These are phyloP conservation scores for Campoplex capitator DNA, from an alignment of 2,888 invertebrate genomes.

Conservation along the genomic window DNA sequence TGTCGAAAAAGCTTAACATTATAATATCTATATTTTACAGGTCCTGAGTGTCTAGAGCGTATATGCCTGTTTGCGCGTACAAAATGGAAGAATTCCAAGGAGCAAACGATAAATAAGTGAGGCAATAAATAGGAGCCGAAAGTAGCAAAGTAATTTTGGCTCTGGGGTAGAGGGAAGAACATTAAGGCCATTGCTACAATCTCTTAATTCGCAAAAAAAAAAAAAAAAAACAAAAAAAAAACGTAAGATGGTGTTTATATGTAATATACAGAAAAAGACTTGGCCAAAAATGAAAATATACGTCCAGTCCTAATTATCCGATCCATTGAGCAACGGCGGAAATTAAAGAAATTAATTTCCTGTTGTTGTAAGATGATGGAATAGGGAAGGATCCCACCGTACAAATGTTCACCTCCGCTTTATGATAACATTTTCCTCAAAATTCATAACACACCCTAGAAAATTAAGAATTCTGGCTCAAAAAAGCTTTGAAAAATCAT, in stretches of 20 bases:
- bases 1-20: constrained; percentile 19
- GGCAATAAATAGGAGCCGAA: constrained; percentile 81
- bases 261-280: constrained; percentile 51
- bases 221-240: constrained; percentile 76
- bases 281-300: constrained; percentile 68
- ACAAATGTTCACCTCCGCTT: neutral
- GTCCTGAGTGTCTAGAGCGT: constrained; percentile 68
- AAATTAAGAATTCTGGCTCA: neutral
- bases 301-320: constrained; percentile 17
- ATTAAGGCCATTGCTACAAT: constrained; percentile 83
- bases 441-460: neutral
- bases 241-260: constrained; percentile 31
- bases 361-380: neutral
- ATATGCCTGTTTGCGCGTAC: constrained; percentile 42
- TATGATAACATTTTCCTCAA: neutral
- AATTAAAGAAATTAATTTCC: constrained; percentile 34
- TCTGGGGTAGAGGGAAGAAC: constrained; percentile 63
- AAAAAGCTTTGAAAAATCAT: neutral
- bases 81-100: constrained; percentile 63
- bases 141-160: constrained; percentile 82
- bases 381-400: neutral
- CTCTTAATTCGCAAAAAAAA: constrained; percentile 83
- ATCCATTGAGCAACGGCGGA: constrained; percentile 23
- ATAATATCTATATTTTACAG: constrained; percentile 65
- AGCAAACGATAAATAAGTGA: constrained; percentile 75